phyloP scores from a whole-genome alignment of 2,113 vertebrate genomes.

The Bambusicola thoracicus region DNA sequence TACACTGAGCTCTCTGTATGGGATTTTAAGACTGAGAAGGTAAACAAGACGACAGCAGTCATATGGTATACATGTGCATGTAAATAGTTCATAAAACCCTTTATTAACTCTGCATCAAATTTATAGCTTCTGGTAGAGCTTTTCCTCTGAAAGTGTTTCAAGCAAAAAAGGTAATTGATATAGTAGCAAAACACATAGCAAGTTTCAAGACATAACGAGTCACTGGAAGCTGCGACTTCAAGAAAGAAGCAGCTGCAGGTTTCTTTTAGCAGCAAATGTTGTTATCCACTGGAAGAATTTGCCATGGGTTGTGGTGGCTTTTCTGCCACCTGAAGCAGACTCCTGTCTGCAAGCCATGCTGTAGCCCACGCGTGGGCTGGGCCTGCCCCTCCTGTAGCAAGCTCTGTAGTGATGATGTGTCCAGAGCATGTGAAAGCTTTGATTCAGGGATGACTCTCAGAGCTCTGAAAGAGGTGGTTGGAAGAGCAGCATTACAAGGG shows the following conservation, averaged over 20 bases:
- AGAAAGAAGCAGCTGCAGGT: neutral
- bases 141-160: neutral
- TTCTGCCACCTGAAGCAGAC: neutral
- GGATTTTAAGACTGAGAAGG: neutral
- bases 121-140: neutral
- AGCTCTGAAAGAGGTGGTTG: neutral
- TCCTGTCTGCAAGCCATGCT: neutral
- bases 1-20: neutral
- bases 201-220: neutral
- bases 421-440: neutral
- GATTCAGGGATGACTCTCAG: neutral
- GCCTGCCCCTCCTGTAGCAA: fast-evolving
- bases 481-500: neutral
- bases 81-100: neutral
- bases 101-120: neutral
- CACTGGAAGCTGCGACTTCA: neutral
- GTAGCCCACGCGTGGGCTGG: fast-evolving
- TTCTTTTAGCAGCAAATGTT: neutral
- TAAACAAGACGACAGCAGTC: neutral
- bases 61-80: neutral
- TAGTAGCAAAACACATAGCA: neutral
- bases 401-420: neutral
- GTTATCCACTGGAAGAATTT: neutral
- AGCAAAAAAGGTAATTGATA: neutral
- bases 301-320: neutral